Evolutionary conservation across 2,888 invertebrate genomes (phyloP), one percentile per base, ranked within the genome.

Genomic region (Leptinotarsa juncta): DNA sequence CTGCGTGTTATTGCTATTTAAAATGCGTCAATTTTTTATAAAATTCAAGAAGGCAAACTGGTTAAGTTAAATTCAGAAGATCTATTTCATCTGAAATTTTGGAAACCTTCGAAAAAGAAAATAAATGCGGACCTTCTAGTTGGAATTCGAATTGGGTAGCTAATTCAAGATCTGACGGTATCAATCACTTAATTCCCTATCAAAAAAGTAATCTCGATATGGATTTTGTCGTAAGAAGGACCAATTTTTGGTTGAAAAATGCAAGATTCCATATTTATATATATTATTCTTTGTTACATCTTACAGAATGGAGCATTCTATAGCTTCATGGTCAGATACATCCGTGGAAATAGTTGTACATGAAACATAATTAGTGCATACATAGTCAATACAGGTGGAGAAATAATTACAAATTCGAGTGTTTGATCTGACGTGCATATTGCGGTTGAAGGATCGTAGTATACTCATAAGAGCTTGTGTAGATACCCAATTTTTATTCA

Each of bases 201-300:
- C 65, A 32, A 23, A 65, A 23, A 65, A 32, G 23, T 48, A 67
- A 67, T 42, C 7, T 16, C 20, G 18, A 67, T 50, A 50, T 67
- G 49, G 48, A 42, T 7, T 42, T 67, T 67, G 20, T 67, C 49
- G 50, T n/a, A 67, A 67, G 16, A 67, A 67, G 3, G 20, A 18
- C 10, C 49, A 67, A 48, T 67, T 67, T 48, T n/a, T 16, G 42
- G 65, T 65, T 26, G 5, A 23, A 23, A 23, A 65, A 16, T 65
- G 65, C n/a, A 32, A 65, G 16, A 65, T 65, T 20, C 20, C 20
- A 20, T 20, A 20, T 20, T 20, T 20, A 20, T 20, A 20, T 20
- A 0, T 20, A 20, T 20, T 20, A 20, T 20, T 20, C 20, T 20
- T 20, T 20, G 20, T 20, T 20, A 20, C 20, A 20, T 20, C 20